Evolutionary conservation across 2,888 invertebrate genomes (phyloP), one percentile per base, ranked within the genome.

Genomic region (Drosophila vallismaia): DNA sequence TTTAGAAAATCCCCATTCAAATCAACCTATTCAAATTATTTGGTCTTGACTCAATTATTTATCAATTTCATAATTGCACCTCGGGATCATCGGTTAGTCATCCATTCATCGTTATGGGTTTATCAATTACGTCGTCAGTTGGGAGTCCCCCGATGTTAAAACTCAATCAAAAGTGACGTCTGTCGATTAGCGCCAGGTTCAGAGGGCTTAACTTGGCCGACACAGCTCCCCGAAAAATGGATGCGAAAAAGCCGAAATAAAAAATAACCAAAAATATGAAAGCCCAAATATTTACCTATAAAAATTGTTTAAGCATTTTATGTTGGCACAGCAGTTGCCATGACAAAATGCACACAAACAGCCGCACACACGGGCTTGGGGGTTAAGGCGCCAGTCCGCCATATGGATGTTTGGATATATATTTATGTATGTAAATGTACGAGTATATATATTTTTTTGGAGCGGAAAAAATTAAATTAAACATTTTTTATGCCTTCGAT

Each of bases 231-330:
- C 2, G 19, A 8, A 19, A 44, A 45, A 33, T 33, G n/a, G 24
- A 6, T 19, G 33, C 19, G 24, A 59, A 58, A 44, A 31, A 8
- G 42, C 8, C 53, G 5, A 9, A 14, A n/a, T 7, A 4, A 19
- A 44, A 48, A 70, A 28, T 24, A 5, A 40, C 14, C 14, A 50
- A 64, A 50, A 64, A 44, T 24, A 44, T 44, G 24, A 4, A 24
- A 24, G 29, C 50, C 29, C 50, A 46, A 72, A 75, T 75, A 67
- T 86, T 79, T 86, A 73, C 77, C 79, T 77, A 86, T 85, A 74
- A 67, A 87, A 87, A 82, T 88, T 69, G 76, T 88, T 88, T 80
- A 88, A 88, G 74, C 88, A 78, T 87, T 88, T 88, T 79, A 83
- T 83, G 82, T 83, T 83, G 59, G 83, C 77, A 69, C 82, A 83